Percentiles rank a stretch among this genome's conserved stretches.
Evolutionary conservation across 2,113 vertebrate species (phyloP).

Genomic region (Atlantisia rogersi): DNA sequence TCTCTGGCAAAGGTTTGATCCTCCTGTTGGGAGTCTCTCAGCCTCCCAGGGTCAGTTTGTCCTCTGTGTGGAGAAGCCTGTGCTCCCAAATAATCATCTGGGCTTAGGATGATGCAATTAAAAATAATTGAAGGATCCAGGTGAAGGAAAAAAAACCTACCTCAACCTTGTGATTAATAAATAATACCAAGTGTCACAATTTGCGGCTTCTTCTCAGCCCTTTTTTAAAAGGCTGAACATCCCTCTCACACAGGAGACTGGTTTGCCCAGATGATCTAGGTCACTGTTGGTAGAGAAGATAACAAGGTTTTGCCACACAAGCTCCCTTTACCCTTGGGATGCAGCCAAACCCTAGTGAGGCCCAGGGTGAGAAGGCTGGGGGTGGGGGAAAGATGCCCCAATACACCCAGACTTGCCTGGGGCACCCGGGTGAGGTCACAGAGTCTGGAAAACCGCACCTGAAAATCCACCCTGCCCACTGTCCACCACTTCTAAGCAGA

Average conservation of each 20-base stretch:
- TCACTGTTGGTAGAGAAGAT: not conserved
- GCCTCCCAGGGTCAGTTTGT: not conserved
- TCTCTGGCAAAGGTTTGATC: not conserved
- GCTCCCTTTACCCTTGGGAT: not conserved
- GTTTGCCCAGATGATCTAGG: not conserved
- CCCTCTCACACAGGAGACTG: not conserved
- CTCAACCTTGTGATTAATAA: not conserved
- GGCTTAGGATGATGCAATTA: not conserved
- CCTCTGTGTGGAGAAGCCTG: not conserved
- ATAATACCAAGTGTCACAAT: not conserved
- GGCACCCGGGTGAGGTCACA: not conserved
- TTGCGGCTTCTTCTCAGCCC: not conserved
- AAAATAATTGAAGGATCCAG: not conserved
- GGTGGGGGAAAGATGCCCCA: not conserved
- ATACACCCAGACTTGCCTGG: not conserved
- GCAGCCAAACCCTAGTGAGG: no score
- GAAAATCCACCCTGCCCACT: not conserved
- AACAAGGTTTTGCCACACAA: fast-evolving
- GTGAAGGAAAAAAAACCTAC: not conserved
- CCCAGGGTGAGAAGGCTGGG: no score
- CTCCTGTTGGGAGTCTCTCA: not conserved
- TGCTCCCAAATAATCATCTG: not conserved
- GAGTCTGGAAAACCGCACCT: not conserved
- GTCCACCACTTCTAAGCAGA: not conserved
- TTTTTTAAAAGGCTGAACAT: not conserved